Base-by-base conservation (phyloP, 2,113 vertebrate genomes). In the Pandion haliaetus region DNA sequence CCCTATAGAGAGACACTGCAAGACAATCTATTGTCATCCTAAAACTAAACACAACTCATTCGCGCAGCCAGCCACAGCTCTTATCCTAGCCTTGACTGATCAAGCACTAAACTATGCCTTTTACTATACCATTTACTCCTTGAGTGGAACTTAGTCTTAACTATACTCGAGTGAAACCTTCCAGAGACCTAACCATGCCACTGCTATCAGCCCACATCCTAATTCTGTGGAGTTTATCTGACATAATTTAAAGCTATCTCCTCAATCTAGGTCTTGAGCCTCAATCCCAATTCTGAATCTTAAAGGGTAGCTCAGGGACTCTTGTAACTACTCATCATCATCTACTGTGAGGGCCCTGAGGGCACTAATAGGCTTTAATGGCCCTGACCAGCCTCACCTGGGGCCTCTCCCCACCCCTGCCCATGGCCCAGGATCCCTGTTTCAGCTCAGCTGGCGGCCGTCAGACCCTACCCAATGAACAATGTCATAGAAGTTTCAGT, bases 361-460 rank as follows among this genome's bases (percentile, higher is more conserved):
- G 13, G 14, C 57, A 77, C n/a, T 45, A 21, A 42, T 0, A 62
- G 17, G 47, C 23, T 42, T 55, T 65, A 50, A 66, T 58, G 44
- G 4, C 15, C 55, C 42, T 66, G 55, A 32, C 13, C 23, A 80
- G 38, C 14, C 44, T 52, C 11, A 20, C 17, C 25, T 38, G 71
- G 13, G 21, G 15, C 23, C 50, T 38, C 5, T 63, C 9, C 5
- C 1, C 2, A 32, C 32, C 4, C 36, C 9, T 38, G 42, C 36
- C 12, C 8, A 21, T 69, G 11, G 58, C 44, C 15, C 36, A 70
- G 36, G 61, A 66, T 17, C 19, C 34, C 45, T 24, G 38, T 77
- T 84, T 74, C 70, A 79, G 31, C 31, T 58, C 59, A 81, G 1
- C 0, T 14, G 1, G 10, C 5, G 8, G 23, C 44, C 5, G 0